These are phyloP conservation scores for Drosophila micromelanica DNA, from an alignment of 1,140 invertebrate genomes.

Conservation along the genomic window DNA sequence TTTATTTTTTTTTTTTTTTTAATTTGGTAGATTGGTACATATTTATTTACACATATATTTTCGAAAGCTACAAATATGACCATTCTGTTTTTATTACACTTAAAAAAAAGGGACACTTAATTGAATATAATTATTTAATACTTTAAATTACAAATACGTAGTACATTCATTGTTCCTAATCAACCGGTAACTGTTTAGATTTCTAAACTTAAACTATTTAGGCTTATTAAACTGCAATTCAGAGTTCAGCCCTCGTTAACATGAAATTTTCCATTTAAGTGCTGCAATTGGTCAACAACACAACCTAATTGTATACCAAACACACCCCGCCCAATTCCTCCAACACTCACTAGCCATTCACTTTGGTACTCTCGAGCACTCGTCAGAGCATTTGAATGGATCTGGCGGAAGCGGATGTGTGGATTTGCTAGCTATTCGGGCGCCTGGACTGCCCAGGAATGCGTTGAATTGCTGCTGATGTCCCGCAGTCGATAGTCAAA, in stretches of 20 bases:
- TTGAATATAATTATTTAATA: too few relatives aligned
- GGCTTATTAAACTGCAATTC: conserved; percentile 1
- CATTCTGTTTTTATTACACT: too few relatives aligned
- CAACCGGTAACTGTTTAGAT: too few relatives aligned
- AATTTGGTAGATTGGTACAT: too few relatives aligned
- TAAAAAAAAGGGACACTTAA: too few relatives aligned
- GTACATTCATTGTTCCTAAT: too few relatives aligned
- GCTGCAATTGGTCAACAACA: conserved; percentile 57
- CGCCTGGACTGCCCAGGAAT: conserved; percentile 9
- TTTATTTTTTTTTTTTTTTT: too few relatives aligned
- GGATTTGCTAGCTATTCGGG: conserved; percentile 55
- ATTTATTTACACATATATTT: too few relatives aligned
- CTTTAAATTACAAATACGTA: too few relatives aligned
- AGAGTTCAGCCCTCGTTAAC: conserved; percentile 26
- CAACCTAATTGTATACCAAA: conserved; percentile 45
- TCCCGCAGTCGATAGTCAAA: conserved; percentile 27
- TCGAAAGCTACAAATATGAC: too few relatives aligned
- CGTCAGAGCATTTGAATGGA: conserved; percentile 50
- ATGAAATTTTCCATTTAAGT: conserved; percentile 51
- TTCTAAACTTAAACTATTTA: too few relatives aligned
- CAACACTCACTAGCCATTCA: background rate
- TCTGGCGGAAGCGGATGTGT: conserved; percentile 68
- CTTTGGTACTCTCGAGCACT: conserved; percentile 22
- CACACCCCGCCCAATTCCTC: background rate
- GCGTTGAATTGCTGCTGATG: conserved; percentile 18